Evolutionary conservation across 2,113 vertebrate genomes (phyloP).

Genomic region (Phalacrocorax carbo): DNA sequence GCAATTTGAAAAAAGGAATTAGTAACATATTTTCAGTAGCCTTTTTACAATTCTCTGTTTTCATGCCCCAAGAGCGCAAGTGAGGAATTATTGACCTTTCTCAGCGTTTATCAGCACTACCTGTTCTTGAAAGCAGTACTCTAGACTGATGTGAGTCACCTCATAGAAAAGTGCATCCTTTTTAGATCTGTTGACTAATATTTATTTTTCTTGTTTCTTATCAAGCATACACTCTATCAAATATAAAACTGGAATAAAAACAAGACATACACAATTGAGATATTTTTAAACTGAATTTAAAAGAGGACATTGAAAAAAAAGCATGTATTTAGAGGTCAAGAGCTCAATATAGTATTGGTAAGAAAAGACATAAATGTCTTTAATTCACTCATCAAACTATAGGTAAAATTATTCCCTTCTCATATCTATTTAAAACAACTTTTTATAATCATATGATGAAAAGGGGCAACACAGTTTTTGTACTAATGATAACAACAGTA

Average conservation of each 20-base stretch:
- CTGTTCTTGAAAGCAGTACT: neutral
- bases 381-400: neutral
- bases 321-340: neutral
- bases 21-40: neutral
- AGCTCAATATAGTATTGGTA: neutral
- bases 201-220: neutral
- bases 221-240: neutral
- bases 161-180: neutral
- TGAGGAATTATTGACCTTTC: conserved; percentile 33
- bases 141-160: neutral
- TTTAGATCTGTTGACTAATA: neutral
- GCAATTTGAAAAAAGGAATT: neutral
- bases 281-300: neutral
- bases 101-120: neutral
- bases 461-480: neutral
- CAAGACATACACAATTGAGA: neutral
- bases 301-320: neutral
- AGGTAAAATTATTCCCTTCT: neutral
- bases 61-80: neutral
- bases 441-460: neutral
- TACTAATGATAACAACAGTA: neutral
- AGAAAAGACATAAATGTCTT: neutral
- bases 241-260: neutral
- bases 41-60: neutral
- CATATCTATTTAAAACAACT: neutral